Percentiles rank a stretch among this genome's conserved stretches.
These are phyloP conservation scores for Julus scanicus DNA, from an alignment of 2,888 invertebrate genomes.

Conservation along the genomic window DNA sequence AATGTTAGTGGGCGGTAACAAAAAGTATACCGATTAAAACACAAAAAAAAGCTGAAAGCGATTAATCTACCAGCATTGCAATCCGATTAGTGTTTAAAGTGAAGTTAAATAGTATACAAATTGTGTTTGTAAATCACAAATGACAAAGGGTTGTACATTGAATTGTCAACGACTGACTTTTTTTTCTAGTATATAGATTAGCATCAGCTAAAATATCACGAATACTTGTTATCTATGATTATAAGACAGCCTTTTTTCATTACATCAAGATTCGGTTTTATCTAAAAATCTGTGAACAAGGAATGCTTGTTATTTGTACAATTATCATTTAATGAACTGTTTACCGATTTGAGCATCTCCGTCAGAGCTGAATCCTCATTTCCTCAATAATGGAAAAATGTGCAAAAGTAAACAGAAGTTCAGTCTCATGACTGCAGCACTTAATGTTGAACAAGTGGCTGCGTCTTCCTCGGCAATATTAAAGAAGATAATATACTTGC, in stretches of 20 bases:
- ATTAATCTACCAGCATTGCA: no score
- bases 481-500: no score
- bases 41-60: no score
- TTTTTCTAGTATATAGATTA: neutral
- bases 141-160: no score
- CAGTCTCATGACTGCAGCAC: neutral
- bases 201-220: neutral
- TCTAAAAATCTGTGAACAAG: neutral
- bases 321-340: neutral
- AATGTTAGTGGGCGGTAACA: no score
- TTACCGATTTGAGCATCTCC: neutral
- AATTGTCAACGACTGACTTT: no score
- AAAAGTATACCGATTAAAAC: no score
- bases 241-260: neutral
- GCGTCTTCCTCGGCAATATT: neutral
- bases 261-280: neutral
- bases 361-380: neutral
- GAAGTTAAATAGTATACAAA: no score
- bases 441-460: neutral
- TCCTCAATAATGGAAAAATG: neutral
- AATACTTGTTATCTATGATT: neutral
- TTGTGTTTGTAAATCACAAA: no score
- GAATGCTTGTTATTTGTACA: conserved; percentile 7
- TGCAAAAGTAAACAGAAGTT: neutral
- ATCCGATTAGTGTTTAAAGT: no score